Conservation (phyloP, 2,113 vertebrate genomes). For the Hassar affinis region DNA sequence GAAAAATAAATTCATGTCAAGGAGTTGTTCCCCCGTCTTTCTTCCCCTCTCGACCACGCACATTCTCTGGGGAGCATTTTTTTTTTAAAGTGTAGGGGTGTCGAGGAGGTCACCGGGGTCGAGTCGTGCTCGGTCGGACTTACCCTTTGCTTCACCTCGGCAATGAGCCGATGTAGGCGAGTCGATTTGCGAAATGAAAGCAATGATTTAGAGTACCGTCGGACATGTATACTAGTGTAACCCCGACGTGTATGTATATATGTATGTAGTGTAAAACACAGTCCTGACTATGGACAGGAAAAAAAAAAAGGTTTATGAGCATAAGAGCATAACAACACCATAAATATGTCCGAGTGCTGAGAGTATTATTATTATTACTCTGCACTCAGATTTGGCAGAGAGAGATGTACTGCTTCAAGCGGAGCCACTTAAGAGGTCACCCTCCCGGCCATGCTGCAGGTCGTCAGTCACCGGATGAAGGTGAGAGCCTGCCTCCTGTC, state of each 20-base stretch:
- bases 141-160: constrained; percentile 13
- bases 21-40: background rate
- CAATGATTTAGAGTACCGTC: background rate
- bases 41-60: background rate
- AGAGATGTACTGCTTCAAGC: constrained; percentile 56
- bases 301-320: constrained; percentile 18
- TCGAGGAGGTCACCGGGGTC: constrained; percentile 39
- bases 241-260: too few relatives aligned
- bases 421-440: constrained; percentile 63
- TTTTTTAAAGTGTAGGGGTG: constrained; percentile 21
- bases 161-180: background rate
- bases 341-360: constrained; percentile 11
- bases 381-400: constrained; percentile 41
- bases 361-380: constrained; percentile 48
- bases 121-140: constrained; percentile 19
- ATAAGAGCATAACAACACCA: background rate
- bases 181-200: constrained; percentile 18
- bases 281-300: background rate
- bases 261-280: too few relatives aligned
- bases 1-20: background rate
- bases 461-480: constrained; percentile 71
- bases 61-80: constrained; percentile 27
- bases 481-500: constrained; percentile 64
- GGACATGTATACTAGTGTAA: background rate
- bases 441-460: constrained; percentile 59